Percentiles rank a stretch among this genome's conserved stretches.
Conservation (phyloP, 2,113 vertebrate genomes). For the Misgurnus mizolepis region DNA sequence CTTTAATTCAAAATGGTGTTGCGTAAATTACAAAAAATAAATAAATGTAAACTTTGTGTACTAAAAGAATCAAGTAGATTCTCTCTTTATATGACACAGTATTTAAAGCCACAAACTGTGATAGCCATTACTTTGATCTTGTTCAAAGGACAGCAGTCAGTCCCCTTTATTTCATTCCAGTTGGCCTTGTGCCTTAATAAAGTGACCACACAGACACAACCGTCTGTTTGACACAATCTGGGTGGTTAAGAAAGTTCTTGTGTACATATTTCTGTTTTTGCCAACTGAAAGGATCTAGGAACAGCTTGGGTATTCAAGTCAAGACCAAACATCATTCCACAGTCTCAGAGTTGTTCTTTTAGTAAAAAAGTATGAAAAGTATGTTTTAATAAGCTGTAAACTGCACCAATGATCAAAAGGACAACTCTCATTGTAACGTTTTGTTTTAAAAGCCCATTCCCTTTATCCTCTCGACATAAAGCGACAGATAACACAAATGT, state of each 20-base stretch:
- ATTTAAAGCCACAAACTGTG: too few species aligned
- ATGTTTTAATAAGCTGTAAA: constrained; percentile 31
- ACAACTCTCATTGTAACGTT: background rate
- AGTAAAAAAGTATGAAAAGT: constrained; percentile 9
- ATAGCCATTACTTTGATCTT: too few species aligned
- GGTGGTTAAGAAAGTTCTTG: background rate
- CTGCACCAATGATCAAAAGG: constrained; percentile 9
- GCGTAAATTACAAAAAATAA: too few species aligned
- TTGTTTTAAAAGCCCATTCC: constrained; percentile 18
- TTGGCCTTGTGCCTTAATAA: background rate
- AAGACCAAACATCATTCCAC: constrained; percentile 4
- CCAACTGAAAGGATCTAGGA: constrained; percentile 10
- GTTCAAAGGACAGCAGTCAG: background rate
- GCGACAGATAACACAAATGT: background rate
- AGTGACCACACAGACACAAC: background rate
- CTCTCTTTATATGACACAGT: too few species aligned
- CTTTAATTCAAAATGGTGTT: too few species aligned
- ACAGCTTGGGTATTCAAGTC: constrained; percentile 17
- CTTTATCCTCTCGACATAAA: constrained; percentile 17
- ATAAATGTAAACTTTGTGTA: too few species aligned
- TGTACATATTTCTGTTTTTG: background rate
- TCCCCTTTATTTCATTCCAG: background rate
- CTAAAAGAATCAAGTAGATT: too few species aligned
- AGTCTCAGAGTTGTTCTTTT: background rate
- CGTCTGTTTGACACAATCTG: too few species aligned